These are phyloP conservation scores for Crotalus viridis DNA, from an alignment of 2,113 vertebrate species.

Conservation along the genomic window DNA sequence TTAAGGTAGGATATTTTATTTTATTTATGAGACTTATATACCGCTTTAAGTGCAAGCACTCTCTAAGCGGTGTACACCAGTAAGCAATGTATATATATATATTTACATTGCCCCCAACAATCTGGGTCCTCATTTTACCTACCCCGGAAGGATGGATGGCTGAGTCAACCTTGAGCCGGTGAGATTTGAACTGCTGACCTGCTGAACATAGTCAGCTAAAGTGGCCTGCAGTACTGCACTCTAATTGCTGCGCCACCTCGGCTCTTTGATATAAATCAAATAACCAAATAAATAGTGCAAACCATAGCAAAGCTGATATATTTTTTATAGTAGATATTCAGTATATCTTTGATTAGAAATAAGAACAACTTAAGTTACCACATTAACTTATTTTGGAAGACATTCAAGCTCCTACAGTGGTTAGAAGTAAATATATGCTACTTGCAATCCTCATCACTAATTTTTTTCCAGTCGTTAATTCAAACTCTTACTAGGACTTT, in stretches of 20 bases:
- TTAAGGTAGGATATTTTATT: neutral
- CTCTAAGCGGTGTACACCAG: too few species aligned
- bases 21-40: too few species aligned
- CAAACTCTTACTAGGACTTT: neutral
- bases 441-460: neutral
- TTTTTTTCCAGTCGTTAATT: neutral
- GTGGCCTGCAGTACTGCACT: too few species aligned
- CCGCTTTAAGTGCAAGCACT: too few species aligned
- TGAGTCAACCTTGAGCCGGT: too few species aligned
- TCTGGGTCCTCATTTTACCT: too few species aligned
- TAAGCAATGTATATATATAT: too few species aligned
- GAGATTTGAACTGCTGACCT: too few species aligned
- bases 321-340: neutral
- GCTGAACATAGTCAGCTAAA: too few species aligned
- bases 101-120: too few species aligned
- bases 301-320: neutral
- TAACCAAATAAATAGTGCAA: neutral
- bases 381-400: neutral
- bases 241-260: too few species aligned
- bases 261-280: neutral
- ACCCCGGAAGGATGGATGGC: too few species aligned
- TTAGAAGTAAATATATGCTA: neutral
- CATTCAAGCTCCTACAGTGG: neutral
- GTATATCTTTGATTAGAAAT: neutral
- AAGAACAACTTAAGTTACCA: neutral